Evolutionary conservation across 2,113 vertebrate species (phyloP).

Genomic region (Sander lucioperca): DNA sequence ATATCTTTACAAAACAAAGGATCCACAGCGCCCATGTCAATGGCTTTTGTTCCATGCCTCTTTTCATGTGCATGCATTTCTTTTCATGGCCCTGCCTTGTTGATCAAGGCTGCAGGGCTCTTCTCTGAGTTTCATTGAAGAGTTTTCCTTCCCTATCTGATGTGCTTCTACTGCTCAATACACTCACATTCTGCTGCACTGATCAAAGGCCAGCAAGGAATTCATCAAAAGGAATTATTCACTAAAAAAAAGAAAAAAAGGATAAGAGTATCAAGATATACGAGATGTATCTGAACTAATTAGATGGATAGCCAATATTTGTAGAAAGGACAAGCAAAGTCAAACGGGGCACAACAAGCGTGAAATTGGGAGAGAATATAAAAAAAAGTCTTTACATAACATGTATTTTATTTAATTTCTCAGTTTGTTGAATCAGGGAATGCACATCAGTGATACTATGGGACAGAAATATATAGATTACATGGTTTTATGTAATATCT

Average conservation of each 20-base stretch:
- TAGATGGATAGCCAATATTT: constrained; percentile 56
- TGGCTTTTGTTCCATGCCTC: constrained; percentile 15
- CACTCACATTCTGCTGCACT: constrained; percentile 27
- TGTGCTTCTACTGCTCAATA: constrained; percentile 34
- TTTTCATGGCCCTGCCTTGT: constrained; percentile 40
- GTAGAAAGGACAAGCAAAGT: constrained; percentile 33
- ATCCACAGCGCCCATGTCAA: neutral
- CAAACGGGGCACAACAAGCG: neutral
- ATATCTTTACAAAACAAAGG: constrained; percentile 32
- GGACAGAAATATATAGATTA: neutral
- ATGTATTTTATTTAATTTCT: neutral
- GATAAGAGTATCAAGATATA: constrained; percentile 34
- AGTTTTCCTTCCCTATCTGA: constrained; percentile 40
- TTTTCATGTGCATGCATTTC: constrained; percentile 42
- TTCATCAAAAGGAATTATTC: constrained; percentile 72
- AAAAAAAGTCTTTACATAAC: neutral
- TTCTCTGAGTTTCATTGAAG: constrained; percentile 23
- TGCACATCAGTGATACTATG: neutral
- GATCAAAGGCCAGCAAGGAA: constrained; percentile 65
- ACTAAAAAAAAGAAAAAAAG: constrained; percentile 26
- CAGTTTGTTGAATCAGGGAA: neutral
- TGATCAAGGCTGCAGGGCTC: constrained; percentile 30
- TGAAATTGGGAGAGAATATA: neutral
- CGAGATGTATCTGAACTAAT: constrained; percentile 55
- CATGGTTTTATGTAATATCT: neutral